Conservation (phyloP, 2,113 vertebrate species). For the Halichoerus grypus region DNA sequence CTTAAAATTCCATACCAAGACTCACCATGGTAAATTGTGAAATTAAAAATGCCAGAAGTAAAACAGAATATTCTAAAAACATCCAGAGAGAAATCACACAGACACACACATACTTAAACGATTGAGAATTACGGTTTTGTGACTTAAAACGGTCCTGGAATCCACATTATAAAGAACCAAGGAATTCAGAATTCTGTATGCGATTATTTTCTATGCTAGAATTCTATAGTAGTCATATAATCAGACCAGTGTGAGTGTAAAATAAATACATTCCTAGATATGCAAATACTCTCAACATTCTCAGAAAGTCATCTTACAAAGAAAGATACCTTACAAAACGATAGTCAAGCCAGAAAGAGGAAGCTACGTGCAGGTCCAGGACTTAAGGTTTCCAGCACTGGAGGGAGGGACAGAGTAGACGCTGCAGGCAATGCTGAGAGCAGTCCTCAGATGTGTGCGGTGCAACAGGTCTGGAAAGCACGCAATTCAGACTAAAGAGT, state of each 20-base stretch:
- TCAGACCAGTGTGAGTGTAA: not conserved
- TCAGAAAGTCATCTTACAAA: not conserved
- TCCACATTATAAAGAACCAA: not conserved
- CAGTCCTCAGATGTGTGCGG: fast-evolving
- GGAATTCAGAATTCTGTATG: not conserved
- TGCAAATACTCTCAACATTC: not conserved
- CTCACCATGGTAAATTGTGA: not conserved
- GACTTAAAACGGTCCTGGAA: not conserved
- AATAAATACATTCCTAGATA: not conserved
- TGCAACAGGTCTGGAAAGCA: not conserved
- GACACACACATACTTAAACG: not conserved
- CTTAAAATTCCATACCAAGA: not conserved
- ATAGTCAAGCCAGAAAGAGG: not conserved
- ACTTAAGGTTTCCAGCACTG: not conserved
- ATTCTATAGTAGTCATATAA: not conserved
- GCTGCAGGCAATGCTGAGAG: not conserved
- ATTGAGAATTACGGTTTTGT: not conserved
- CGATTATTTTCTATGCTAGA: not conserved
- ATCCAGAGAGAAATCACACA: not conserved
- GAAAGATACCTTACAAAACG: not conserved
- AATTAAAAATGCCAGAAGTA: not conserved
- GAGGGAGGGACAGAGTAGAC: not conserved
- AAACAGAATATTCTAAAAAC: not conserved
- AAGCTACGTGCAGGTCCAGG: fast-evolving
- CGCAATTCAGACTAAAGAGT: not conserved